Evolutionary conservation across 2,113 vertebrate genomes (phyloP).

Genomic region (Cromileptes altivelis): DNA sequence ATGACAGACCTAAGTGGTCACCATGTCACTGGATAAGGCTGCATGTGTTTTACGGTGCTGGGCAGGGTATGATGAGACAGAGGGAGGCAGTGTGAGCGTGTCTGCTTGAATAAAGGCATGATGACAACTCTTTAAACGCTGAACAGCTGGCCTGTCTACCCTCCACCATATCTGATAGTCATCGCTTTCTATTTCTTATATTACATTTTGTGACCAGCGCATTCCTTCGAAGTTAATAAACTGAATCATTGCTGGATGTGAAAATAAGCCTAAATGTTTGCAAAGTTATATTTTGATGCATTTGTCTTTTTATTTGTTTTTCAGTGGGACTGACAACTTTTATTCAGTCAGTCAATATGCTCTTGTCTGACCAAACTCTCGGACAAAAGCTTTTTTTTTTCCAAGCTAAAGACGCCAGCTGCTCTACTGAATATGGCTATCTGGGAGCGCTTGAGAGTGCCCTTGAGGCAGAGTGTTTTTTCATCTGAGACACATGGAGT

Average conservation of each 20-base stretch:
- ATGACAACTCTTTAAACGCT: constrained; percentile 16
- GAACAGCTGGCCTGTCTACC: not conserved
- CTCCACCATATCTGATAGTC: not conserved
- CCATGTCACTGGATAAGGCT: constrained; percentile 14
- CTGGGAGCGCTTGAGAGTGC: too few species aligned
- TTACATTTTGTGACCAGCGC: not conserved
- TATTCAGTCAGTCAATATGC: too few species aligned
- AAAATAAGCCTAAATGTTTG: too few species aligned
- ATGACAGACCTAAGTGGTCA: not conserved
- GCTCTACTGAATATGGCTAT: too few species aligned
- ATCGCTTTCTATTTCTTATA: not conserved
- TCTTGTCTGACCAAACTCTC: too few species aligned
- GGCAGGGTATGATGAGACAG: not conserved
- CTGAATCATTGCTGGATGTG: not conserved
- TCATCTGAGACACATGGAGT: too few species aligned
- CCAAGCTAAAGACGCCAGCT: too few species aligned
- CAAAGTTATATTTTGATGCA: too few species aligned
- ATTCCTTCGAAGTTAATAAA: not conserved
- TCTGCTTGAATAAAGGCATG: constrained; percentile 5
- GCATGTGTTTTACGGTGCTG: constrained; percentile 3
- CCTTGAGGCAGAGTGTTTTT: too few species aligned
- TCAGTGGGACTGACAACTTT: too few species aligned
- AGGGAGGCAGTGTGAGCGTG: not conserved
- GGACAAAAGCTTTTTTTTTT: too few species aligned
- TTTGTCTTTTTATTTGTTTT: too few species aligned